A percentile compares a stretch with the other conserved stretches of the same genome.
Conservation (phyloP, 2,113 vertebrate genomes). For the Anoplopoma fimbria region DNA sequence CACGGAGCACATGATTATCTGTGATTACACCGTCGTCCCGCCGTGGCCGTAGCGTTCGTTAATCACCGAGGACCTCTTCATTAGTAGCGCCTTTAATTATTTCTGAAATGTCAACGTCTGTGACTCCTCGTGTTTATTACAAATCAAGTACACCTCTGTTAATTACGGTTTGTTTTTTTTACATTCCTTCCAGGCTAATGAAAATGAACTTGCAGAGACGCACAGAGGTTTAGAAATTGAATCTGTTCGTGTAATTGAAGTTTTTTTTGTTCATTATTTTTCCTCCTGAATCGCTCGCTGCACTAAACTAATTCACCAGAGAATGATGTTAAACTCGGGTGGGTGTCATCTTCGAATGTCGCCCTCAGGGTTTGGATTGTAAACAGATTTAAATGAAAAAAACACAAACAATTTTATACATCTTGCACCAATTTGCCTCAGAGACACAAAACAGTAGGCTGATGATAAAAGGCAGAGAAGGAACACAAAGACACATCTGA, state of each 20-base stretch:
- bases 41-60: conserved; percentile 13
- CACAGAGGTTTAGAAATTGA: neutral
- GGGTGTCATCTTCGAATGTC: neutral
- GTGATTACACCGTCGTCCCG: conserved; percentile 24
- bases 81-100: conserved; percentile 18
- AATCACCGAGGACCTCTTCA: conserved; percentile 38
- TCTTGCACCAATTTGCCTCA: neutral
- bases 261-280: neutral
- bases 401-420: neutral
- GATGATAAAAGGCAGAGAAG: neutral
- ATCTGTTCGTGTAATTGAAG: neutral
- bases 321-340: neutral
- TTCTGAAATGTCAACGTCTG: too few relatives aligned
- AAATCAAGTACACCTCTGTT: too few relatives aligned
- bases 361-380: neutral
- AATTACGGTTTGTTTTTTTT: neutral
- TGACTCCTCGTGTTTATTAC: too few relatives aligned
- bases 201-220: neutral
- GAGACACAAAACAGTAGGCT: neutral
- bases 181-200: neutral
- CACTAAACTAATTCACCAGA: neutral
- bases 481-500: neutral
- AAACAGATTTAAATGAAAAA: neutral
- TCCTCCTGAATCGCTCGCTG: neutral
- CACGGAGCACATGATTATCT: conserved; percentile 23